Evolutionary conservation across 2,797 vertebrate genomes (phyloP).

Genomic region (Sylvia borin): DNA sequence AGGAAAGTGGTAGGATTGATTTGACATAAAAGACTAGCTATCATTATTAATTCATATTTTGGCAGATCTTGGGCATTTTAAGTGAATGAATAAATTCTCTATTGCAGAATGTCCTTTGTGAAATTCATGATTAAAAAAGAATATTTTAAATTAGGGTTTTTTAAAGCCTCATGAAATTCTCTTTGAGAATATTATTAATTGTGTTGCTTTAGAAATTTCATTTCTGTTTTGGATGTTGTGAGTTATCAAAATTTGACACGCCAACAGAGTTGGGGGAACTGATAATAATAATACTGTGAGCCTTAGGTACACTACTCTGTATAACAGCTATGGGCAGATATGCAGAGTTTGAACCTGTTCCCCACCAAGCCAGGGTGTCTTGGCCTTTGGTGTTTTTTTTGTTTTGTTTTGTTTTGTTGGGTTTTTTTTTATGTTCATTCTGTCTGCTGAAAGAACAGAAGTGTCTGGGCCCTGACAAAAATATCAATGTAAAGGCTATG

Average conservation of each 20-base stretch:
- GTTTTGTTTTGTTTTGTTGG: too few species aligned
- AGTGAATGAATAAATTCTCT: constrained; percentile 15
- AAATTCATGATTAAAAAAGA: not conserved
- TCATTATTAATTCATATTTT: constrained; percentile 50
- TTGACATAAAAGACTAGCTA: constrained; percentile 35
- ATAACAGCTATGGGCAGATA: not conserved
- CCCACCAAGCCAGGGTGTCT: not conserved
- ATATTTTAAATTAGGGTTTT: not conserved
- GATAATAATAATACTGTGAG: not conserved
- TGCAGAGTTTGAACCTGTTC: not conserved
- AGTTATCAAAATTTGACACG: not conserved
- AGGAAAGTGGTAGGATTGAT: not conserved
- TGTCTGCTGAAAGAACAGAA: not conserved
- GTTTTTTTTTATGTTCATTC: not conserved
- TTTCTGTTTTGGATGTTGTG: not conserved
- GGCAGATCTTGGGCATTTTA: not conserved
- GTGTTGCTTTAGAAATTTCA: not conserved
- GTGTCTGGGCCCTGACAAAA: not conserved
- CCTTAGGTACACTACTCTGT: not conserved
- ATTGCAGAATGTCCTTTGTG: not conserved
- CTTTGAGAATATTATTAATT: not conserved
- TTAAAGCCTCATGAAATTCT: not conserved
- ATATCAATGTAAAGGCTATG: not conserved
- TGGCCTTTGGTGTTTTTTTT: not conserved
- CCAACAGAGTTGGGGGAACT: not conserved